Evolutionary conservation across 2,113 vertebrate genomes (phyloP).

Genomic region (Nasalis larvatus): DNA sequence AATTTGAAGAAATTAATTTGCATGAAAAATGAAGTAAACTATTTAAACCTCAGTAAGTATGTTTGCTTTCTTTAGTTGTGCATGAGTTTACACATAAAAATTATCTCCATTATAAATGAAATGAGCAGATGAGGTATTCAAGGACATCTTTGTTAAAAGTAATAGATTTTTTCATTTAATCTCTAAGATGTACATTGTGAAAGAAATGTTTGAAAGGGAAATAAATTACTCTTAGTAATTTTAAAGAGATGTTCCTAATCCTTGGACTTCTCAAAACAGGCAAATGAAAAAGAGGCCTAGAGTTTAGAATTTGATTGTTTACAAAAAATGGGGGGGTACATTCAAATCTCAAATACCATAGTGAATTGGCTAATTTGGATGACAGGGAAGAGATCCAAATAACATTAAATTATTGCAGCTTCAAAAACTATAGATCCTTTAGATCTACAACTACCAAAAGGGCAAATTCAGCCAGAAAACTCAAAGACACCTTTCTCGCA

Average conservation of each 20-base stretch:
- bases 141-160: conserved; percentile 21
- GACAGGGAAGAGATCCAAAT: background rate
- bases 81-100: conserved; percentile 29
- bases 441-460: background rate
- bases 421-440: background rate
- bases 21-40: conserved; percentile 67
- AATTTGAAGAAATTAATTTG: conserved; percentile 64
- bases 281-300: background rate
- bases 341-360: background rate
- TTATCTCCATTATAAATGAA: conserved; percentile 16
- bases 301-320: background rate
- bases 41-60: conserved; percentile 50
- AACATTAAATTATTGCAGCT: background rate
- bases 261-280: background rate
- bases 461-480: background rate
- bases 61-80: conserved; percentile 40
- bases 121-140: conserved; percentile 40
- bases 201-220: background rate
- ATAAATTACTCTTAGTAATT: background rate
- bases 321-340: background rate
- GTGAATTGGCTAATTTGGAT: background rate
- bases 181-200: conserved; percentile 3
- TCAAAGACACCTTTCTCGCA: background rate
- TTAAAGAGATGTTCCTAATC: conserved; percentile 27
- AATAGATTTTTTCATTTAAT: conserved; percentile 45